Evolutionary conservation across 2,797 vertebrate genomes (phyloP).

Genomic region (Varecia variegata): DNA sequence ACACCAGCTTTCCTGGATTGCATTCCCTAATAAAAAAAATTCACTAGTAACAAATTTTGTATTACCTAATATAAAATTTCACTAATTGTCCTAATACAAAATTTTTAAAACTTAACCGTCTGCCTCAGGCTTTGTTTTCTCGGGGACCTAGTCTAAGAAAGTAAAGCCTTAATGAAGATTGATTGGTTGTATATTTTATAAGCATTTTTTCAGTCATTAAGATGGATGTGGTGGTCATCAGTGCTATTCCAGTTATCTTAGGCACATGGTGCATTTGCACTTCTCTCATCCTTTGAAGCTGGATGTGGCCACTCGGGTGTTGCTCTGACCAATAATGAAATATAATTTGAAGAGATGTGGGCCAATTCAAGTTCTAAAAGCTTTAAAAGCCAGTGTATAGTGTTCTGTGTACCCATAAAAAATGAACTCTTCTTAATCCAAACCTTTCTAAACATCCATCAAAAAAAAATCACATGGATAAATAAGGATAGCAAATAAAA

Average conservation of each 20-base stretch:
- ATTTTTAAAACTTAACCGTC: neutral
- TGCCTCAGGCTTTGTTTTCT: conserved; percentile 1
- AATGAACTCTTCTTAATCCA: conserved; percentile 4
- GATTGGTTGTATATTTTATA: neutral
- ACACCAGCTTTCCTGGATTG: neutral
- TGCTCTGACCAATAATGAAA: neutral
- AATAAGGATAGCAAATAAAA: neutral
- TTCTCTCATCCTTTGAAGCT: conserved; percentile 19
- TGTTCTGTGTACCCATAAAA: neutral
- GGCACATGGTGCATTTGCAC: neutral
- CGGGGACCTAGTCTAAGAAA: neutral
- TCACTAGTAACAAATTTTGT: neutral
- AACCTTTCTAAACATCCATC: conserved; percentile 24
- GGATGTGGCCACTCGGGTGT: neutral
- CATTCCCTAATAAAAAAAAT: neutral
- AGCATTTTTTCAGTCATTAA: neutral
- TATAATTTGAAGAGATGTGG: neutral
- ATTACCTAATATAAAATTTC: neutral
- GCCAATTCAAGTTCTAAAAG: neutral
- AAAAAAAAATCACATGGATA: neutral
- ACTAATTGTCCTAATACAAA: neutral
- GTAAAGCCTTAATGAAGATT: neutral
- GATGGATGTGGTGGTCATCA: neutral
- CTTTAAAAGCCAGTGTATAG: neutral
- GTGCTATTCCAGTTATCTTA: neutral